Percentiles rank a stretch among this genome's conserved stretches.
These are phyloP conservation scores for Drosophila meridiana DNA, from an alignment of 2,888 invertebrate species.

Conservation along the genomic window DNA sequence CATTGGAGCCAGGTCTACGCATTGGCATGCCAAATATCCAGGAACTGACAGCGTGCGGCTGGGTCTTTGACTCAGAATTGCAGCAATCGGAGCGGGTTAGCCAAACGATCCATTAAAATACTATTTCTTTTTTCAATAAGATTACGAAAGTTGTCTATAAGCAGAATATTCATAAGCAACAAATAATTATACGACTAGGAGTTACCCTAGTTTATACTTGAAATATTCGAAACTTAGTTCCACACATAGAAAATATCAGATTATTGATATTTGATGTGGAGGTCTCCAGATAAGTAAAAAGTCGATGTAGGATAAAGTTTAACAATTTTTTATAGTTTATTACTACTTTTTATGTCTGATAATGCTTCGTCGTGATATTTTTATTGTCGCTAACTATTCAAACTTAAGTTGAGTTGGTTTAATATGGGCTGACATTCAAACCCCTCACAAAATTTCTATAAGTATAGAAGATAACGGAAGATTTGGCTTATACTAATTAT, in stretches of 20 bases:
- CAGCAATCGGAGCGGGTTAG: slow-evolving; percentile 25
- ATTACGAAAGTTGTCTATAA: background rate
- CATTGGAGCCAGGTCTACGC: slow-evolving; percentile 38
- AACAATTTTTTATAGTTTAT: no score
- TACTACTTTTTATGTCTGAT: no score
- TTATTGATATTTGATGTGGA: background rate
- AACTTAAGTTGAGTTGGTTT: no score
- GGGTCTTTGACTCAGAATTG: slow-evolving; percentile 18
- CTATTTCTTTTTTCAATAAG: background rate
- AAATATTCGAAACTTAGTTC: background rate
- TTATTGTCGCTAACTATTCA: no score
- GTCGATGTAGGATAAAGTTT: no score
- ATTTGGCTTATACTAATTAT: no score
- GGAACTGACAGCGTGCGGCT: background rate
- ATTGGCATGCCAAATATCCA: slow-evolving; percentile 35
- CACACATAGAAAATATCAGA: background rate
- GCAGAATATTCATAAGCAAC: background rate
- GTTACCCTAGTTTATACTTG: background rate
- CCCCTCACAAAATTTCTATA: no score
- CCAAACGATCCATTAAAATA: slow-evolving; percentile 10
- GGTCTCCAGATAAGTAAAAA: no score
- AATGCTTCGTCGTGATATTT: no score
- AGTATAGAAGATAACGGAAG: no score
- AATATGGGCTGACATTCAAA: no score
- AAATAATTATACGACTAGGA: background rate